Conservation (phyloP, 2,888 invertebrate genomes). For the Lasioglossum malachurum region DNA sequence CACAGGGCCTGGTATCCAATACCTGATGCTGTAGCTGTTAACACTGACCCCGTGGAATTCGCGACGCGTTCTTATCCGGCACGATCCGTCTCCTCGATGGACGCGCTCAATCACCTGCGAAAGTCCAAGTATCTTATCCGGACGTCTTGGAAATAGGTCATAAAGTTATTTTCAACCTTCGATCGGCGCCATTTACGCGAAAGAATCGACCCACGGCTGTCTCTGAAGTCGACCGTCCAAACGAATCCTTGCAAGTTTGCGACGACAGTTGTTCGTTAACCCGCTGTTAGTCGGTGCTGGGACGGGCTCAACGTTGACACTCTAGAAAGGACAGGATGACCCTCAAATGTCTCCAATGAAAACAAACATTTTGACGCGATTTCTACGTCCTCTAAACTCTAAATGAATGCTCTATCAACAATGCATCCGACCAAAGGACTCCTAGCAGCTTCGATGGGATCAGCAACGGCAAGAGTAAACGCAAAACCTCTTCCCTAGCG, state of each 20-base stretch:
- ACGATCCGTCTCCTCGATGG: not conserved
- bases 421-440: not conserved
- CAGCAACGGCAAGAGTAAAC: not conserved
- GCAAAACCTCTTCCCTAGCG: not conserved
- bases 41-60: slow-evolving; percentile 46
- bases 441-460: not conserved
- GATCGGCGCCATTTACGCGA: not conserved
- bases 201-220: not conserved
- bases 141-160: slow-evolving; percentile 8
- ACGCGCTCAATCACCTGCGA: not conserved
- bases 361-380: not conserved
- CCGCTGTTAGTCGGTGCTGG: not conserved
- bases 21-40: slow-evolving; percentile 16
- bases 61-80: slow-evolving; percentile 24
- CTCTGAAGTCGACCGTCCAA: not conserved
- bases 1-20: not conserved
- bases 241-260: not conserved
- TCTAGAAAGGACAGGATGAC: not conserved
- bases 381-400: not conserved
- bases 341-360: not conserved
- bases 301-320: not conserved
- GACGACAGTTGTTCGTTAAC: not conserved
- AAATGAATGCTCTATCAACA: not conserved
- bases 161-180: slow-evolving; percentile 19
- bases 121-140: not conserved